phyloP scores from a whole-genome alignment of 2,113 vertebrate species.

The Castor canadensis region DNA sequence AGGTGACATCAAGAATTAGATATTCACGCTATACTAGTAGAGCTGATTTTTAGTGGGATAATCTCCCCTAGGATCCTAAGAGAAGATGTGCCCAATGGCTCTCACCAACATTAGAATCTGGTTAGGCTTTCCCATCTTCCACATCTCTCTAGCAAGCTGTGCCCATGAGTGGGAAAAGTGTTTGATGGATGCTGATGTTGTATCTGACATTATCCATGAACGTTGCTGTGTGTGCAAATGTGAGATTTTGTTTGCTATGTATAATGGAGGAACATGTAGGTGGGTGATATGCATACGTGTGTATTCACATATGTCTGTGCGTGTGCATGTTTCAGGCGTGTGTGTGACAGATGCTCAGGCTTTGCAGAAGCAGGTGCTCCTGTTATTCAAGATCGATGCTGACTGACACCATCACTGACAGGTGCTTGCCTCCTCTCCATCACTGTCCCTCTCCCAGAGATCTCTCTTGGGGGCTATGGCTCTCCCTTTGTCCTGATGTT shows the following conservation, averaged over 20 bases:
- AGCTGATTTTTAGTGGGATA: not conserved
- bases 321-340: accelerated
- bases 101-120: not conserved
- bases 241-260: not conserved
- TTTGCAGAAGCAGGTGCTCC: not conserved
- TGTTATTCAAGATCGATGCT: not conserved
- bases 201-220: too few species aligned
- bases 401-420: not conserved
- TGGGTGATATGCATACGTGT: too few species aligned
- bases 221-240: not conserved
- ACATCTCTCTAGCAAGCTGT: not conserved
- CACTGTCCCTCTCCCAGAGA: constrained; percentile 25
- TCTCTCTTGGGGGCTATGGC: not conserved
- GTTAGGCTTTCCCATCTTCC: not conserved
- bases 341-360: not conserved
- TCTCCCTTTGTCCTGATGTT: not conserved
- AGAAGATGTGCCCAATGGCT: not conserved
- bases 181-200: accelerated
- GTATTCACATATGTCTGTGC: accelerated
- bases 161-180: not conserved
- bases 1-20: not conserved
- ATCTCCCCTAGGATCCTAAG: not conserved
- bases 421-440: not conserved
- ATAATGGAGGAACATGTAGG: not conserved
- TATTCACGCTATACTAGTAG: not conserved